Base-by-base conservation (phyloP, 2,113 vertebrate species). In the Elachura formosa region DNA sequence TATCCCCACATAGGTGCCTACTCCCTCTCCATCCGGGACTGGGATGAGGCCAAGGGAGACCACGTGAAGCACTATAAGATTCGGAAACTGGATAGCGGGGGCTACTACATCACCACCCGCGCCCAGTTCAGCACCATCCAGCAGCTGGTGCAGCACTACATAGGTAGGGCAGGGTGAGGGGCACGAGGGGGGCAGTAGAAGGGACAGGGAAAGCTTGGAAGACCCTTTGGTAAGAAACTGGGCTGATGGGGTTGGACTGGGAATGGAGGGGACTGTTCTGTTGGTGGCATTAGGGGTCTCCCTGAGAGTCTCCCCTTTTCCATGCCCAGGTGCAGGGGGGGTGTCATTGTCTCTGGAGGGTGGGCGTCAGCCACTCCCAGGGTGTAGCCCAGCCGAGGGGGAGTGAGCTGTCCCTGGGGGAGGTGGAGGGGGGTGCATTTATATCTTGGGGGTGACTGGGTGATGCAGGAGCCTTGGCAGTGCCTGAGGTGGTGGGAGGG, bases 1-100 rank as follows among this genome's bases (percentile, higher is more conserved):
- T 4, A 3, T 46, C 45, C 49, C 29, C 49, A 7, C 1, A 1
- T 7, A 93, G 92, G 92, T 45, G 99, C 99, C 59, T 99, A 99
- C 96, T 99, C 99, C 51, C 97, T 99, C 88, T 99, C 99, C 73
- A 99, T 99, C 95, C 98, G 98, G 23, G 99, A 99, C 92, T 99
- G 98, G 98, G 99, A 99, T 4, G 98, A 99, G 46, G 96, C 77
- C 67, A 99, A 99, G 90, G 99, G 98, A 0, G 98, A 99, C 72
- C 99, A 99, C 2, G 98, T 99, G 66, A 99, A 99, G 96, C 99
- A 99, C 98, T 99, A 99, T 97, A 99, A 99, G 97, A 99, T 99
- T 92, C 98, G 99, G 41, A 99, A 99, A 71, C 97, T 99, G 94
- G 99, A 99, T 95, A 99, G 96, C 0, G 99, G 99, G 2, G 99